These are phyloP conservation scores for Drosophila seguyi DNA, from an alignment of 1,140 invertebrate species.

Conservation along the genomic window DNA sequence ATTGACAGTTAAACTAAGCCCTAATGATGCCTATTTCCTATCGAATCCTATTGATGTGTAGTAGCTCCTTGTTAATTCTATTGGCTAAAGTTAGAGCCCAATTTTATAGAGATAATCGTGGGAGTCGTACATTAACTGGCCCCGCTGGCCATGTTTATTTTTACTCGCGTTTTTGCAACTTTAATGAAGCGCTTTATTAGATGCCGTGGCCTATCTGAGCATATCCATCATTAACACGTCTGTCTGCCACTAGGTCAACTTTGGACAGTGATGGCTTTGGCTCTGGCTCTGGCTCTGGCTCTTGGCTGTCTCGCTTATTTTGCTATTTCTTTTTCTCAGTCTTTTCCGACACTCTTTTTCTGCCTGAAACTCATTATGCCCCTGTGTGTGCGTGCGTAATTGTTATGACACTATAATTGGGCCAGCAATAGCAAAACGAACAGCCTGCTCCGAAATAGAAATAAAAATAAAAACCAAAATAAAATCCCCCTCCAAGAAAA, in stretches of 20 bases:
- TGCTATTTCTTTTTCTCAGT: conserved; percentile 32
- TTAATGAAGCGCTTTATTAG: conserved; percentile 72
- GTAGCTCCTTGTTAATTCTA: not conserved
- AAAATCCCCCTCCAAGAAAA: conserved; percentile 18
- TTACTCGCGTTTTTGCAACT: conserved; percentile 57
- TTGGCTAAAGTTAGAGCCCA: not conserved
- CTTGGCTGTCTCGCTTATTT: conserved; percentile 17
- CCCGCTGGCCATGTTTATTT: conserved; percentile 23
- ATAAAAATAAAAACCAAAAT: conserved; percentile 17
- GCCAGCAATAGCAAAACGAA: conserved; percentile 44
- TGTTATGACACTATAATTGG: conserved; percentile 79
- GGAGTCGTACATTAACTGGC: conserved; percentile 21
- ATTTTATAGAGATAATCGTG: conserved; percentile 2
- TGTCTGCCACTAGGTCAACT: conserved; percentile 69
- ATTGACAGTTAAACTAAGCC: not conserved
- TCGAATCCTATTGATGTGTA: not conserved
- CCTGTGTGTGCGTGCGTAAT: conserved; percentile 53
- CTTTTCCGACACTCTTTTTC: conserved; percentile 47
- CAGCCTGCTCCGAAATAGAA: conserved; percentile 27
- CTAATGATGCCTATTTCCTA: too few species aligned
- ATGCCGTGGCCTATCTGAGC: conserved; percentile 58
- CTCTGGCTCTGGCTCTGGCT: too few species aligned
- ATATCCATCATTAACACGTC: conserved; percentile 80
- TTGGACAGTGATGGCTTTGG: conserved; percentile 51
- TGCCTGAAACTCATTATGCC: conserved; percentile 59